Evolutionary conservation across 1,140 invertebrate genomes (phyloP).

Genomic region (Aphelinus certus): DNA sequence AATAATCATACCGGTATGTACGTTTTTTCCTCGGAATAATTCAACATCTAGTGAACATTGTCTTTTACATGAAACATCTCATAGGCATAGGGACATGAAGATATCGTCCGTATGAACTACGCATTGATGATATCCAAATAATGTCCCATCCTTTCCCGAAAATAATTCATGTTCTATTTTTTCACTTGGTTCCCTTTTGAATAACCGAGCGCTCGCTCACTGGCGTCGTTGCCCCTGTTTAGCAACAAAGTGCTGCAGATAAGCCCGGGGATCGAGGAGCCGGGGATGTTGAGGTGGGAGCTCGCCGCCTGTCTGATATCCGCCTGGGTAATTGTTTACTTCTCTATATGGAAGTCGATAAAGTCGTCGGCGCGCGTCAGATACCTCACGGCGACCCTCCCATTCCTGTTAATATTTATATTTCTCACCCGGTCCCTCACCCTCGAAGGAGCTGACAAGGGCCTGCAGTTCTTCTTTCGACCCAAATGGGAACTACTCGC

Average conservation of each 20-base stretch:
- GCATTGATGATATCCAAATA: too few relatives aligned
- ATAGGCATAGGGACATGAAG: too few relatives aligned
- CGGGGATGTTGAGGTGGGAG: slow-evolving; percentile 86
- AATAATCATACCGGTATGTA: too few relatives aligned
- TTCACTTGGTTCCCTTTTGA: slow-evolving; percentile 1
- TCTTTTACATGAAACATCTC: too few relatives aligned
- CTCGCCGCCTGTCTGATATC: slow-evolving; percentile 85
- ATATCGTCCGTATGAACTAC: too few relatives aligned
- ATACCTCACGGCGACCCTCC: slow-evolving; percentile 88
- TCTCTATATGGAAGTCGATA: slow-evolving; percentile 92
- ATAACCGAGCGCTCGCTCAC: slow-evolving; percentile 21
- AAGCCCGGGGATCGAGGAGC: slow-evolving; percentile 81
- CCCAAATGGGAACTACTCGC: slow-evolving; percentile 87
- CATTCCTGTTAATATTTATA: slow-evolving; percentile 83
- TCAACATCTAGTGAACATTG: too few relatives aligned
- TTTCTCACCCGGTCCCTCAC: slow-evolving; percentile 83
- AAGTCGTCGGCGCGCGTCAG: slow-evolving; percentile 83
- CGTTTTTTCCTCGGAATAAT: too few relatives aligned
- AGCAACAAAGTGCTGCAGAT: slow-evolving; percentile 87
- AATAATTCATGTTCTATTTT: neutral
- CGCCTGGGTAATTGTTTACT: slow-evolving; percentile 91
- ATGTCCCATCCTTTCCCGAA: neutral
- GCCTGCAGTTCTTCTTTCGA: slow-evolving; percentile 85
- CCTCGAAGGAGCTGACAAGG: slow-evolving; percentile 81
- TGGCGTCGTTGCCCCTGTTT: slow-evolving; percentile 43